Evolutionary conservation across 2,797 vertebrate species (phyloP).

Genomic region (Falco concolor): DNA sequence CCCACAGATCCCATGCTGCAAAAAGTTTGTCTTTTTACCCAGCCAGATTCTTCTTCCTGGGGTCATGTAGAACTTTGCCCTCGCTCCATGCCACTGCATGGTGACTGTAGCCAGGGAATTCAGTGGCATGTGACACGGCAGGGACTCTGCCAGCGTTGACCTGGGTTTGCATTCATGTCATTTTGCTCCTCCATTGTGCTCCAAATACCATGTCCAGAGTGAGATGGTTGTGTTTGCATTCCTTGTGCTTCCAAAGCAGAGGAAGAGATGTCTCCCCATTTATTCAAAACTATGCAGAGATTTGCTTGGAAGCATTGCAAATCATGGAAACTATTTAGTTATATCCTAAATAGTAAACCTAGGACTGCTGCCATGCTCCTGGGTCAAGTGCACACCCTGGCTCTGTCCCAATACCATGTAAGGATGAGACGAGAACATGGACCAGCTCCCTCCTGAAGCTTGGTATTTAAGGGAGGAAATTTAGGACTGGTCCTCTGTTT

Average conservation of each 20-base stretch:
- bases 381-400: not conserved
- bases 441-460: not conserved
- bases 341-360: constrained; percentile 23
- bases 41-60: not conserved
- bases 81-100: not conserved
- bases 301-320: constrained; percentile 41
- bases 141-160: not conserved
- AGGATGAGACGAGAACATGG: constrained; percentile 12
- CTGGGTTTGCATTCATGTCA: not conserved
- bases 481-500: not conserved
- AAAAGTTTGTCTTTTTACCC: not conserved
- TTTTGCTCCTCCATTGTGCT: not conserved
- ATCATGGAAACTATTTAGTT: constrained; percentile 37
- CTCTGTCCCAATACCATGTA: constrained; percentile 22
- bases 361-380: not conserved
- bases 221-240: not conserved
- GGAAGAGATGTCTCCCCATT: not conserved
- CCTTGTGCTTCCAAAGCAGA: not conserved
- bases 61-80: not conserved
- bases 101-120: not conserved
- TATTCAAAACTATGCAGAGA: constrained; percentile 10
- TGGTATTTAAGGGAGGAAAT: not conserved
- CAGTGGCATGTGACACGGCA: not conserved
- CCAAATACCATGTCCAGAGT: not conserved
- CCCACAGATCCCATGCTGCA: not conserved